Evolutionary conservation across 2,113 vertebrate species (phyloP).

Genomic region (Vicugna pacos): DNA sequence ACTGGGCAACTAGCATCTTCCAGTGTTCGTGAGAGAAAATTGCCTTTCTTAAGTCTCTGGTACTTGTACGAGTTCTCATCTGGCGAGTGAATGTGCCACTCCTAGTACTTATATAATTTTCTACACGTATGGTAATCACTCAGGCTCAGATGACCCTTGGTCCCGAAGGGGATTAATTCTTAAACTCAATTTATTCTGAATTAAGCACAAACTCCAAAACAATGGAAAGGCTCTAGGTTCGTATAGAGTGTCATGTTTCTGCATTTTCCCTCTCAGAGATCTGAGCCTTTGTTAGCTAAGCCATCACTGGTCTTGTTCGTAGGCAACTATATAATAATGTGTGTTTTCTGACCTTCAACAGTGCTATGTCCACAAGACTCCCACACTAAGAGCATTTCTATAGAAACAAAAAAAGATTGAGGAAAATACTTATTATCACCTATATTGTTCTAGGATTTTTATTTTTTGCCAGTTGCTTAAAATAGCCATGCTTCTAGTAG

Average conservation of each 20-base stretch:
- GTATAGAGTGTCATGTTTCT: background rate
- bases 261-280: background rate
- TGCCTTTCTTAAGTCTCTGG: background rate
- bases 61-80: background rate
- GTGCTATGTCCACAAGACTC: background rate
- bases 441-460: constrained; percentile 47
- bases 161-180: background rate
- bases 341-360: constrained; percentile 58
- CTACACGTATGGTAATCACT: background rate
- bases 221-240: background rate
- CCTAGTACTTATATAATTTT: background rate
- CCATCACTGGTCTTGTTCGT: constrained; percentile 28
- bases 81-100: background rate
- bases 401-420: constrained; percentile 59
- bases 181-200: constrained; percentile 38
- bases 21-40: background rate
- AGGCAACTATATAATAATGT: background rate
- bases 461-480: constrained; percentile 63
- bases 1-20: background rate
- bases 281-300: constrained; percentile 30
- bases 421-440: constrained; percentile 43
- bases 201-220: constrained; percentile 11
- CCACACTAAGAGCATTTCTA: constrained; percentile 56
- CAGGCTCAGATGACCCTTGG: background rate
- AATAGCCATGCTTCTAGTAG: constrained; percentile 40